Evolutionary conservation across 2,888 invertebrate genomes (phyloP).

Genomic region (Melipona bicolor): DNA sequence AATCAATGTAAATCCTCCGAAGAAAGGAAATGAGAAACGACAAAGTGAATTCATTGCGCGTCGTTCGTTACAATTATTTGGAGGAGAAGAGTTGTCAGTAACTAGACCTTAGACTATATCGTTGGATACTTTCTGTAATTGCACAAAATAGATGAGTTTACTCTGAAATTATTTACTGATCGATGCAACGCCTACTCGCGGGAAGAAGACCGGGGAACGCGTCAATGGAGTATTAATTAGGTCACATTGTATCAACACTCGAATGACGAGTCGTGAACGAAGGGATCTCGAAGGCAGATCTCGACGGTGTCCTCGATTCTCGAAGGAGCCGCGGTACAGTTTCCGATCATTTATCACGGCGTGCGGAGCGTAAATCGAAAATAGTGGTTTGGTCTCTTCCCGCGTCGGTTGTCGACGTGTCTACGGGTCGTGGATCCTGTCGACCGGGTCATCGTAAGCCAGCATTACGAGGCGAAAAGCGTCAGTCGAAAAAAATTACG

Average conservation of each 20-base stretch:
- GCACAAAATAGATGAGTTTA: no score
- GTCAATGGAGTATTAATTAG: constrained; percentile 46
- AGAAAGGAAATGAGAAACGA: background rate
- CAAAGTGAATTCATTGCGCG: background rate
- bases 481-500: constrained; percentile 80
- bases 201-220: background rate
- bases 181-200: no score
- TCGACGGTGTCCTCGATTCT: constrained; percentile 29
- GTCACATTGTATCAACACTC: constrained; percentile 45
- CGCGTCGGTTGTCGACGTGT: constrained; percentile 67
- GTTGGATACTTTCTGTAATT: background rate
- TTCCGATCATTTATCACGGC: constrained; percentile 65
- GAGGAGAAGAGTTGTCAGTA: no score
- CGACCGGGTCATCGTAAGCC: constrained; percentile 77
- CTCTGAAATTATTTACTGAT: background rate
- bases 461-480: constrained; percentile 77
- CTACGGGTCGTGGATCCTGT: constrained; percentile 73
- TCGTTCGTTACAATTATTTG: background rate
- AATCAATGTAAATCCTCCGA: constrained; percentile 40
- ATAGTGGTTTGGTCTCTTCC: constrained; percentile 59
- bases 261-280: constrained; percentile 13
- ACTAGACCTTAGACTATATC: background rate
- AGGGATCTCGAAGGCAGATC: background rate
- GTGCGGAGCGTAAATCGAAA: constrained; percentile 43
- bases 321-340: constrained; percentile 41